Evolutionary conservation across 2,113 vertebrate genomes (phyloP).

Genomic region (Suncus etruscus): DNA sequence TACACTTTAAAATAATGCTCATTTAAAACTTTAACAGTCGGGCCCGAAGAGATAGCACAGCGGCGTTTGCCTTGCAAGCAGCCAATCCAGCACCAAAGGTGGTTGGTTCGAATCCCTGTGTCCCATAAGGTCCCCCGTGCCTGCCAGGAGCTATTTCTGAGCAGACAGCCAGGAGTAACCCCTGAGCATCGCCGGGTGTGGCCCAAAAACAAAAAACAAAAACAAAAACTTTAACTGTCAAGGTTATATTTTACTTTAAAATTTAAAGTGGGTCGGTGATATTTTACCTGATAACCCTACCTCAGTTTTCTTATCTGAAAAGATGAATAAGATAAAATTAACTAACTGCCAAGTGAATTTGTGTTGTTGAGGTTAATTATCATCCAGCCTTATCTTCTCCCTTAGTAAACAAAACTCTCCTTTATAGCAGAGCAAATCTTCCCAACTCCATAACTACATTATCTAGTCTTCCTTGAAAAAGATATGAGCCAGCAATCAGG

Average conservation of each 20-base stretch:
- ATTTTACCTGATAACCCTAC: background rate
- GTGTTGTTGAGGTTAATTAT: background rate
- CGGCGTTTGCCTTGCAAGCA: no score
- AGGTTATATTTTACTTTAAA: no score
- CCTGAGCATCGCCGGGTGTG: no score
- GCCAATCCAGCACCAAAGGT: no score
- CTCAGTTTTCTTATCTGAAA: conserved; percentile 19
- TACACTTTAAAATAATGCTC: background rate
- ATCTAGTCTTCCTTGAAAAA: background rate
- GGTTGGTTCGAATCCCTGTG: no score
- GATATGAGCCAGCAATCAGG: background rate
- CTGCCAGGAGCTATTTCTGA: no score
- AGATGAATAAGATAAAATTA: background rate
- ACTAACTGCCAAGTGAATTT: background rate
- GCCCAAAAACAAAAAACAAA: no score
- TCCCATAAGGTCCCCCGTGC: no score
- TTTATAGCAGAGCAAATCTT: background rate
- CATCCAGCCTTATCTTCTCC: background rate
- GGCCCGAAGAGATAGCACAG: no score
- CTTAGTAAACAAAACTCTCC: background rate
- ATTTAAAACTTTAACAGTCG: background rate
- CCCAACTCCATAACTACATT: background rate
- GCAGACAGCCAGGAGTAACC: no score
- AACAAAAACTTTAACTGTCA: background rate
- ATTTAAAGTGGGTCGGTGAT: background rate